A percentile compares a stretch with the other conserved stretches of the same genome.
Evolutionary conservation across 1,140 invertebrate species (phyloP).

Genomic region (Polypedilum pembai): DNA sequence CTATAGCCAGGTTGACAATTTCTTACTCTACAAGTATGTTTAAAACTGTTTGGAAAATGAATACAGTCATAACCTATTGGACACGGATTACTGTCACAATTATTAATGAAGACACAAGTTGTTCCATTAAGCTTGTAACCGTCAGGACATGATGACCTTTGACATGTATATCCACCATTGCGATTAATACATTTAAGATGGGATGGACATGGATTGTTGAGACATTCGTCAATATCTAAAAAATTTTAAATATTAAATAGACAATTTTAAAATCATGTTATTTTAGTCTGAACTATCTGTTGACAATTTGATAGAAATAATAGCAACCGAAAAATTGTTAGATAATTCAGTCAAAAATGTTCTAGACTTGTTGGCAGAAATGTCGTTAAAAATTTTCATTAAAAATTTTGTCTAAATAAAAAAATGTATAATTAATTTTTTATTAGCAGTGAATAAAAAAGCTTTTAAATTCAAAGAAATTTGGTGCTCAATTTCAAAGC

Average conservation of each 20-base stretch:
- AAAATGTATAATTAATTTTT: no score
- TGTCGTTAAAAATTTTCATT: no score
- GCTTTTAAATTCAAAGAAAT: no score
- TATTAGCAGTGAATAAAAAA: no score
- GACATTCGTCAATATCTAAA: conserved; percentile 10
- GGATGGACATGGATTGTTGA: not conserved
- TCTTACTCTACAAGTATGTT: not conserved
- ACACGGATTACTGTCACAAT: not conserved
- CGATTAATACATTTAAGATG: not conserved
- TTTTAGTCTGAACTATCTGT: no score
- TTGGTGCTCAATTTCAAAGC: no score
- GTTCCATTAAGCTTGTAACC: not conserved
- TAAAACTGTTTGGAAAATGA: not conserved
- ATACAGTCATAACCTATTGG: not conserved
- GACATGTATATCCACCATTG: not conserved
- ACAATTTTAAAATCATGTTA: not conserved
- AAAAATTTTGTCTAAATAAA: no score
- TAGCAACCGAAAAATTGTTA: no score
- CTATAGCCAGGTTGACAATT: not conserved
- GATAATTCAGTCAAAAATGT: no score
- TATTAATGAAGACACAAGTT: not conserved
- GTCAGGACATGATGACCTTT: not conserved
- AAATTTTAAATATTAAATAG: not conserved
- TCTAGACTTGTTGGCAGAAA: no score
- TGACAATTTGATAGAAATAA: no score